These are phyloP conservation scores for Didymodactylos carnosus DNA, from an alignment of 2,888 invertebrate genomes.

Conservation along the genomic window DNA sequence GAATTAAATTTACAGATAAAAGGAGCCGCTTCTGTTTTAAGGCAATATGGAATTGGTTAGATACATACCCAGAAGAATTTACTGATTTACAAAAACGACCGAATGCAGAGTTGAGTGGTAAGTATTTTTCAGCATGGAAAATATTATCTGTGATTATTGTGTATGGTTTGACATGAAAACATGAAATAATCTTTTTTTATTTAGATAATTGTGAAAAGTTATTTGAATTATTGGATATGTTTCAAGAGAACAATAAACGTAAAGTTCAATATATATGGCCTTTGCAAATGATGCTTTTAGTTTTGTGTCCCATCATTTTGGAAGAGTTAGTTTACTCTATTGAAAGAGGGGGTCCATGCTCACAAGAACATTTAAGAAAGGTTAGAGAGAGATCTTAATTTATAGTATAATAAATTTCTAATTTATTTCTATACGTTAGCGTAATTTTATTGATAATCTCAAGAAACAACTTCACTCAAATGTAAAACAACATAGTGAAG, in stretches of 20 bases:
- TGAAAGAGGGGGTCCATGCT: slow-evolving; percentile 66
- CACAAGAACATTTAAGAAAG: slow-evolving; percentile 58
- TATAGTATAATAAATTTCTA: too few relatives aligned
- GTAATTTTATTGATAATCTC: slow-evolving; percentile 74
- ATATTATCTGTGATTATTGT: not conserved
- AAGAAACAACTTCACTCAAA: slow-evolving; percentile 62
- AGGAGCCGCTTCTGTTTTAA: not conserved
- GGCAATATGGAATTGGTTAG: slow-evolving; percentile 98
- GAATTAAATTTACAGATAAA: not conserved
- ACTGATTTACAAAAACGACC: slow-evolving; percentile 57
- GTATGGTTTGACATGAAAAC: not conserved
- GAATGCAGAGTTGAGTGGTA: slow-evolving; percentile 37
- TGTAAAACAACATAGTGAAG: slow-evolving; percentile 50
- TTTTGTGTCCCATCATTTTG: slow-evolving; percentile 72
- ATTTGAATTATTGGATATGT: slow-evolving; percentile 72
- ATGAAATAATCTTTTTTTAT: not conserved
- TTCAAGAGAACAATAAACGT: slow-evolving; percentile 44
- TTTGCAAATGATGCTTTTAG: slow-evolving; percentile 74
- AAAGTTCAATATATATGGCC: slow-evolving; percentile 54
- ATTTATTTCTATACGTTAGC: too few relatives aligned
- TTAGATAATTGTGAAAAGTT: slow-evolving; percentile 57
- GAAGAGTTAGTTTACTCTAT: slow-evolving; percentile 76
- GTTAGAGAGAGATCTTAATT: too few relatives aligned
- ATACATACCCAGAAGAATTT: slow-evolving; percentile 86
- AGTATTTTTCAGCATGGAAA: too few relatives aligned